phyloP scores from a whole-genome alignment of 2,113 vertebrate genomes.

The Echinops telfairi region DNA sequence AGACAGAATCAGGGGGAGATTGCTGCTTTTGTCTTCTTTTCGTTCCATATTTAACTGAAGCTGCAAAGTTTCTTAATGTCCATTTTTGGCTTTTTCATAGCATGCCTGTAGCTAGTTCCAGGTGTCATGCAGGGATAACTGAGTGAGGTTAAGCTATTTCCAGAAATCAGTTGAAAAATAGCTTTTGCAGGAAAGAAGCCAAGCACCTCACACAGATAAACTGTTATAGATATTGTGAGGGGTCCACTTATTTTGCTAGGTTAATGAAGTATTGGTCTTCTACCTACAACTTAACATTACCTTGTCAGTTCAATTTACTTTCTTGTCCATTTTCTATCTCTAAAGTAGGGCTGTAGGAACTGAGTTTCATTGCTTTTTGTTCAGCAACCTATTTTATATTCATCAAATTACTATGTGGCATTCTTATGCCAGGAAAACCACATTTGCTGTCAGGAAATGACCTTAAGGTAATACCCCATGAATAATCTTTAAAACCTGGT shows the following conservation, averaged over 20 bases:
- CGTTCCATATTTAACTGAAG: constrained; percentile 1
- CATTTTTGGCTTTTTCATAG: constrained; percentile 52
- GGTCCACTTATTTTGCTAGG: constrained; percentile 45
- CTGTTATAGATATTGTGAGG: not conserved
- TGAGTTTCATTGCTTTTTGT: constrained; percentile 70
- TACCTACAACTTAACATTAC: not conserved
- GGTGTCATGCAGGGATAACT: not conserved
- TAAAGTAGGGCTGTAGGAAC: constrained; percentile 57
- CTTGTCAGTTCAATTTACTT: constrained; percentile 6
- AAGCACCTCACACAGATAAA: not conserved
- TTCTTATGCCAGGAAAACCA: constrained; percentile 83
- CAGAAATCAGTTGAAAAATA: constrained; percentile 31
- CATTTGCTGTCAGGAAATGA: constrained; percentile 84
- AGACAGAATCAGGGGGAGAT: not conserved
- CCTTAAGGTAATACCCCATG: constrained; percentile 84
- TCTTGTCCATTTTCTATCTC: not conserved
- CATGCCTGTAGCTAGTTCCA: not conserved
- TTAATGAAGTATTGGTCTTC: not conserved
- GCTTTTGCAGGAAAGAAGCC: not conserved
- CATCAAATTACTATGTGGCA: constrained; percentile 75
- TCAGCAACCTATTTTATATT: constrained; percentile 84
- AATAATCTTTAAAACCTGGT: constrained; percentile 86
- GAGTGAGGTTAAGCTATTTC: not conserved
- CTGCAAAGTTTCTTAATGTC: not conserved
- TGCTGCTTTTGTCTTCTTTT: not conserved